Conservation (phyloP, 2,888 invertebrate genomes). For the Pycnomerus fuliginosus region DNA sequence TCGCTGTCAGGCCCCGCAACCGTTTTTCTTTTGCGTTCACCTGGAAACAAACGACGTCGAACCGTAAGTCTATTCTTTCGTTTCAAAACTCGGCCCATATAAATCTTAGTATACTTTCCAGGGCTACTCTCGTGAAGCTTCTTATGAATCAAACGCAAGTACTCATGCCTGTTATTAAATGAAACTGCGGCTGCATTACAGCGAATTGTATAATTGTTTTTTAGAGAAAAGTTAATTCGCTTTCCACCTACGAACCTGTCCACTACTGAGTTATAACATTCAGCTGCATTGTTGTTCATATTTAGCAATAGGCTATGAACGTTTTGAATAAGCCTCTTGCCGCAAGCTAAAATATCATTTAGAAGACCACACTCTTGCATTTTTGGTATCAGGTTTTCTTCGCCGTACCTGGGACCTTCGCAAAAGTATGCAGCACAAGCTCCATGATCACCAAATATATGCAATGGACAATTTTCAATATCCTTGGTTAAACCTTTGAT, state of each 20-base stretch:
- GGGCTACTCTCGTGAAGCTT: not conserved
- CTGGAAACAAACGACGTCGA: not conserved
- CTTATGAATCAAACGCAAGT: not conserved
- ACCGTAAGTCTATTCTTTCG: no score
- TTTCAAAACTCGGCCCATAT: no score
- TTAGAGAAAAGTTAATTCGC: not conserved
- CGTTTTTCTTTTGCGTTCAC: not conserved
- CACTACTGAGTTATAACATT: conserved; percentile 3
- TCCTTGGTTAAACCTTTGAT: not conserved
- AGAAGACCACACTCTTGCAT: conserved; percentile 1
- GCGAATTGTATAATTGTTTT: not conserved
- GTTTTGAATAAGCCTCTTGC: not conserved
- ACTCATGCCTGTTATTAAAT: not conserved
- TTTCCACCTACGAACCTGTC: not conserved
- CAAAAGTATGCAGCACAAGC: conserved; percentile 2
- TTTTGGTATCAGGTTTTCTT: conserved; percentile 3
- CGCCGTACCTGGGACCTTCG: not conserved
- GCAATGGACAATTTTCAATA: conserved; percentile 2
- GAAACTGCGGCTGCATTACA: not conserved
- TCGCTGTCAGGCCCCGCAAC: not conserved
- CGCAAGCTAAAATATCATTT: not conserved
- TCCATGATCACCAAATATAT: conserved; percentile 3
- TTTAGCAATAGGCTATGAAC: conserved; percentile 1
- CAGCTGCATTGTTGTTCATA: conserved; percentile 6
- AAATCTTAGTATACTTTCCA: no score